These are phyloP conservation scores for Mnemiopsis leidyi DNA, from an alignment of 37 sponge, comb jelly and placozoan genomes.

Conservation along the genomic window DNA sequence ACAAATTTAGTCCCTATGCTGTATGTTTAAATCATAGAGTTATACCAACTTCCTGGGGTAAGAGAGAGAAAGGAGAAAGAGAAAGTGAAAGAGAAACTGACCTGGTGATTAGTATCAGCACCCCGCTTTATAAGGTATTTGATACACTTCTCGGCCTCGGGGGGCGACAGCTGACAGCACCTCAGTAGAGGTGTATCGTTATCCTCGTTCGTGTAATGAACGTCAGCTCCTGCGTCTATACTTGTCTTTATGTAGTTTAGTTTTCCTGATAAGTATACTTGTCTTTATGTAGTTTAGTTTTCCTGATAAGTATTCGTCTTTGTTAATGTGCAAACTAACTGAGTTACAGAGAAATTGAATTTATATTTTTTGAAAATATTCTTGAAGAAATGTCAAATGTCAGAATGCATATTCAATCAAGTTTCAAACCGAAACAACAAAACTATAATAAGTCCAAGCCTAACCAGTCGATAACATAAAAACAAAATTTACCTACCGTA, in stretches of 20 bases:
- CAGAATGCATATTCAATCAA: too few species aligned
- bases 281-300: slow-evolving; percentile 65
- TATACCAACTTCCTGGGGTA: too few species aligned
- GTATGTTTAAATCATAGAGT: too few species aligned
- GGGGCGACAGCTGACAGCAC: slow-evolving; percentile 6
- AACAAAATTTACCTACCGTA: slow-evolving; percentile 22
- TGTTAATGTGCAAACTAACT: too few species aligned
- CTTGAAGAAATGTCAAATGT: too few species aligned
- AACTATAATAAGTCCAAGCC: too few species aligned
- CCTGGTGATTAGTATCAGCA: slow-evolving; percentile 18
- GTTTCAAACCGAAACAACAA: too few species aligned
- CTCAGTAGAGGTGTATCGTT: slow-evolving; percentile 33
- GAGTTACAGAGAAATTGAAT: too few species aligned
- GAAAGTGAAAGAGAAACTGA: background rate
- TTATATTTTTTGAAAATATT: too few species aligned
- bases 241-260: slow-evolving; percentile 64
- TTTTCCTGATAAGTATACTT: slow-evolving; percentile 32
- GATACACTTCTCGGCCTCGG: slow-evolving; percentile 62
- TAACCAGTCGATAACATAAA: too few species aligned
- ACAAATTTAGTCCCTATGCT: too few species aligned
- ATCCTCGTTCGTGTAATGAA: slow-evolving; percentile 33
- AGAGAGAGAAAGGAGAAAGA: background rate
- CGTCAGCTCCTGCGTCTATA: slow-evolving; percentile 40
- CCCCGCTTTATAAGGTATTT: slow-evolving; percentile 55
- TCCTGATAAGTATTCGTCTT: slow-evolving; percentile 5